These are phyloP conservation scores for Brachionus rubens DNA, from an alignment of 1,140 invertebrate species.

Conservation along the genomic window DNA sequence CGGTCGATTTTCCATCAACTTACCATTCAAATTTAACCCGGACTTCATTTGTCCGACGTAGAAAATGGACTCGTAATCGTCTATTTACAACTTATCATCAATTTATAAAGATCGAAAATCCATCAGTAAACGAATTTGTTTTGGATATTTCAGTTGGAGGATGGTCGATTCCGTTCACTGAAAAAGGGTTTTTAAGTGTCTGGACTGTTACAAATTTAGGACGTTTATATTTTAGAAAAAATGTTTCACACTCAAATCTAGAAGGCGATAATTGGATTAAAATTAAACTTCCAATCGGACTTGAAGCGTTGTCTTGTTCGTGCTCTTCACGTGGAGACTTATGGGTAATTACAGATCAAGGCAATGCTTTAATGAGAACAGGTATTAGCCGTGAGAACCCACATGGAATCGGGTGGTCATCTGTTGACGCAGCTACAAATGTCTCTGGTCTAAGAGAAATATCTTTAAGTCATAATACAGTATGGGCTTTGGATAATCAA, in stretches of 20 bases:
- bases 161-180: background rate
- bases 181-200: slow-evolving; percentile 22
- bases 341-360: slow-evolving; percentile 5
- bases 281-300: background rate
- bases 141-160: slow-evolving; percentile 23
- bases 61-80: slow-evolving; percentile 35
- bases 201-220: slow-evolving; percentile 20
- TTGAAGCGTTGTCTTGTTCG: background rate
- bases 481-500: background rate
- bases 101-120: slow-evolving; percentile 32
- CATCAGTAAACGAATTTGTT: background rate
- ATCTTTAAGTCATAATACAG: background rate
- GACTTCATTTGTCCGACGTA: slow-evolving; percentile 14
- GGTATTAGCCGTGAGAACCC: background rate
- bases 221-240: slow-evolving; percentile 26
- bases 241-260: slow-evolving; percentile 20
- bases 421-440: background rate
- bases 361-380: background rate
- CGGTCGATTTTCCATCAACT: background rate
- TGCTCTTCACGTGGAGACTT: background rate
- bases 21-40: background rate
- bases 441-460: background rate
- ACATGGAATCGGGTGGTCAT: background rate
- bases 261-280: slow-evolving; percentile 27
- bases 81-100: slow-evolving; percentile 20